Evolutionary conservation across 2,797 vertebrate species (phyloP), one percentile per base, ranked within the genome.

Genomic region (Artibeus lituratus): DNA sequence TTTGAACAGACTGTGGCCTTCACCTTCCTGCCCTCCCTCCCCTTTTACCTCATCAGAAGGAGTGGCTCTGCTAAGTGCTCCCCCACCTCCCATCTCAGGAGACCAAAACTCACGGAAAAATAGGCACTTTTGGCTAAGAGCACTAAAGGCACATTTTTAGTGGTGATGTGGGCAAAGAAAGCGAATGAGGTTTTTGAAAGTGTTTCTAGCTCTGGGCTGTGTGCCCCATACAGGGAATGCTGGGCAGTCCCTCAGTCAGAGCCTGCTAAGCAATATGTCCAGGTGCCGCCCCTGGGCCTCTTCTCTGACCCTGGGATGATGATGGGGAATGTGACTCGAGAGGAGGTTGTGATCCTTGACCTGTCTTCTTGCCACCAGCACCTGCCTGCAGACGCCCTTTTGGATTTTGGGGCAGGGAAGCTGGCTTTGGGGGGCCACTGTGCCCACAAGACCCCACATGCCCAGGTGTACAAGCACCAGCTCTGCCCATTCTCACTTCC

Each of bases 1-100:
- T 86, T 97, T 96, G 97, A 98, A 96, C 97, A 91, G 96, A 87
- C 83, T 62, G 98, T 98, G 98, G 98, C 98, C 96, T 98, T 98
- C 97, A 24, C 95, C 94, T 96, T 96, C 67, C 97, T 95, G 1
- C 0, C 96, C 95, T 72, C 89, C 89, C 85, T 87, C 84, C 69
- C 94, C 85, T 51, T 24, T 86, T 39, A 92, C 91, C 95, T 97
- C 95, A 32, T 83, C 51, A 69, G 88, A 89, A 93, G 88, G 77
- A 91, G 81, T 80, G 57, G 91, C 92, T 95, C 93, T 65, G 22
- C 86, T 76, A 29, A 22, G 73, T 21, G 15, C 76, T 78, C 37
- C 73, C 78, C 76, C 55, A 24, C 47, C 83, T 94, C 78, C 94
- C 90, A 26, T 87, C 97, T 97, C 94, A 95, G 92, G 92, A 97